A percentile compares a stretch with the other conserved stretches of the same genome.
These are phyloP conservation scores for Bombyx mandarina DNA, from an alignment of 1,140 invertebrate genomes.

Conservation along the genomic window DNA sequence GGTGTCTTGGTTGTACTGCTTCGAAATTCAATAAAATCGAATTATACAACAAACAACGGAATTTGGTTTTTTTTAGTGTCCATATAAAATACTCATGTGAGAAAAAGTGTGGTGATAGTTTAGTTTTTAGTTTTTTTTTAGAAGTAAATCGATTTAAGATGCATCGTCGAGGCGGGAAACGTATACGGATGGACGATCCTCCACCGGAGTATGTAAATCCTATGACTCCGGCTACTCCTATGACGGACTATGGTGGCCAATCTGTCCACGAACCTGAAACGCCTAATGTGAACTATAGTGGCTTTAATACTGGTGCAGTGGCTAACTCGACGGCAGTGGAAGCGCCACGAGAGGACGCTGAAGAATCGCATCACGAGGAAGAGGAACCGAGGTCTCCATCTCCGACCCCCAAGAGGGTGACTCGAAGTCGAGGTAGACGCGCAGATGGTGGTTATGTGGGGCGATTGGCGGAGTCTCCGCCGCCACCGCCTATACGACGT, in stretches of 20 bases:
- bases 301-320: constrained; percentile 46
- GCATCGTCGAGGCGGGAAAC: constrained; percentile 87
- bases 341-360: constrained; percentile 33
- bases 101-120: too few relatives aligned
- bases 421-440: constrained; percentile 54
- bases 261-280: constrained; percentile 61
- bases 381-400: constrained; percentile 52
- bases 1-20: too few relatives aligned
- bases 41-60: too few relatives aligned
- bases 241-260: constrained; percentile 62
- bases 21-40: too few relatives aligned
- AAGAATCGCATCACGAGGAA: constrained; percentile 37
- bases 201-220: constrained; percentile 88
- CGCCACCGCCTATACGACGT: constrained; percentile 40
- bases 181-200: constrained; percentile 92
- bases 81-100: too few relatives aligned
- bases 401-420: constrained; percentile 60
- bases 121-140: too few relatives aligned
- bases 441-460: constrained; percentile 55
- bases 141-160: constrained; percentile 59
- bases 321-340: constrained; percentile 41
- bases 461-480: constrained; percentile 47
- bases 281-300: constrained; percentile 44
- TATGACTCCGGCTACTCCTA: constrained; percentile 78
- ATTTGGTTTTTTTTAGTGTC: too few relatives aligned